phyloP scores from a whole-genome alignment of 2,888 invertebrate genomes.

The Anoncus sp. region DNA sequence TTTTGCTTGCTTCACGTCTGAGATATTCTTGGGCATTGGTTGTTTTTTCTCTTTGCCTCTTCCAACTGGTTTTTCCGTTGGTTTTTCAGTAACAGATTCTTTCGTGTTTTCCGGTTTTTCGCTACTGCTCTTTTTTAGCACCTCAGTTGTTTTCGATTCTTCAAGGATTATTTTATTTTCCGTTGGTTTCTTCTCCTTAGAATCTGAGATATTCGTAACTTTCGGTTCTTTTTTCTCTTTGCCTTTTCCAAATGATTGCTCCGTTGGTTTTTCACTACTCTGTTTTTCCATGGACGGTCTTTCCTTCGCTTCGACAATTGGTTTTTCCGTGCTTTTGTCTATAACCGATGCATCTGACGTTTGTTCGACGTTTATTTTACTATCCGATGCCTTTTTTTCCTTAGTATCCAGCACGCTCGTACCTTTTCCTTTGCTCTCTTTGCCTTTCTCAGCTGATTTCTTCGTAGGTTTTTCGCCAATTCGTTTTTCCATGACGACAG shows the following conservation, averaged over 20 bases:
- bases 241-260: slow-evolving; percentile 25
- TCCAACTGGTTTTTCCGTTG: background rate
- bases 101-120: slow-evolving; percentile 17
- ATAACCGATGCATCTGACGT: background rate
- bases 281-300: slow-evolving; percentile 4
- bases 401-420: background rate
- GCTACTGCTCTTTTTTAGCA: slow-evolving; percentile 33
- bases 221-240: slow-evolving; percentile 46
- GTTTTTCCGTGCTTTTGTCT: slow-evolving; percentile 5
- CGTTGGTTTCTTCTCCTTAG: slow-evolving; percentile 29
- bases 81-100: background rate
- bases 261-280: slow-evolving; percentile 9
- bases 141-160: background rate
- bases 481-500: slow-evolving; percentile 5
- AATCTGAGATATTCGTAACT: background rate
- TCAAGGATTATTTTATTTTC: slow-evolving; percentile 16
- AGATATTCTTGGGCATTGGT: background rate
- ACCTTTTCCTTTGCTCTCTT: slow-evolving; percentile 33
- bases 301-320: slow-evolving; percentile 18
- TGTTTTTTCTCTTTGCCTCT: background rate
- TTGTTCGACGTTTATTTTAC: slow-evolving; percentile 26
- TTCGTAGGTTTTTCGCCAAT: slow-evolving; percentile 5
- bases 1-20: slow-evolving; percentile 30
- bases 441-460: slow-evolving; percentile 28
- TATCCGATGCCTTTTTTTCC: slow-evolving; percentile 16